phyloP scores from a whole-genome alignment of 2,888 invertebrate genomes.

The Idaea straminata region DNA sequence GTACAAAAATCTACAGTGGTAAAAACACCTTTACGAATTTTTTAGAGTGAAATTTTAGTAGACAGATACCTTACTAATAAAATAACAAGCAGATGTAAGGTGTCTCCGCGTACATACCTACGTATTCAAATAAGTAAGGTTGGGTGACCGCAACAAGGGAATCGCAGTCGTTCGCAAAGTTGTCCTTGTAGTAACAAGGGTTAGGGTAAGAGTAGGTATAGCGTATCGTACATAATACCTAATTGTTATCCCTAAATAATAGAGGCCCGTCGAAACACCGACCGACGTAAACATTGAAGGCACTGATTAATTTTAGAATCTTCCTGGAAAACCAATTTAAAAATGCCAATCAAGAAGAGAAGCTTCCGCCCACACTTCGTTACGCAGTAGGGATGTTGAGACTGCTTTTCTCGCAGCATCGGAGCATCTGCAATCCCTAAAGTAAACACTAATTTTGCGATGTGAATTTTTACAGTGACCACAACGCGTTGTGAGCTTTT shows the following conservation, averaged over 20 bases:
- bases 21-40: neutral
- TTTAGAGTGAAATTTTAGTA: neutral
- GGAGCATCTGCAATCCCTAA: too few species aligned
- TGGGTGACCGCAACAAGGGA: slow-evolving; percentile 39
- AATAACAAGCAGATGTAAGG: neutral
- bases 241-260: slow-evolving; percentile 48
- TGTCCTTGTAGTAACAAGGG: slow-evolving; percentile 39
- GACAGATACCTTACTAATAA: neutral
- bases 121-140: slow-evolving; percentile 10
- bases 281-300: slow-evolving; percentile 39
- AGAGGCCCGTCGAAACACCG: slow-evolving; percentile 34
- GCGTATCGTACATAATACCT: slow-evolving; percentile 27
- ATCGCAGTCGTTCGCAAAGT: slow-evolving; percentile 45
- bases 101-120: neutral
- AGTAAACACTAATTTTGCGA: too few species aligned
- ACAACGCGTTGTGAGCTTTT: too few species aligned
- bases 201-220: slow-evolving; percentile 23
- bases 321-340: slow-evolving; percentile 3
- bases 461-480: too few species aligned
- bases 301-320: slow-evolving; percentile 33
- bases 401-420: too few species aligned
- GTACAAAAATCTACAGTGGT: too few species aligned
- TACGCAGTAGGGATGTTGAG: too few species aligned
- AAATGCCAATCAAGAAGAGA: too few species aligned
- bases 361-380: too few species aligned